Conservation (phyloP, 2,797 vertebrate species). For the Otolemur crassicaudatus region DNA sequence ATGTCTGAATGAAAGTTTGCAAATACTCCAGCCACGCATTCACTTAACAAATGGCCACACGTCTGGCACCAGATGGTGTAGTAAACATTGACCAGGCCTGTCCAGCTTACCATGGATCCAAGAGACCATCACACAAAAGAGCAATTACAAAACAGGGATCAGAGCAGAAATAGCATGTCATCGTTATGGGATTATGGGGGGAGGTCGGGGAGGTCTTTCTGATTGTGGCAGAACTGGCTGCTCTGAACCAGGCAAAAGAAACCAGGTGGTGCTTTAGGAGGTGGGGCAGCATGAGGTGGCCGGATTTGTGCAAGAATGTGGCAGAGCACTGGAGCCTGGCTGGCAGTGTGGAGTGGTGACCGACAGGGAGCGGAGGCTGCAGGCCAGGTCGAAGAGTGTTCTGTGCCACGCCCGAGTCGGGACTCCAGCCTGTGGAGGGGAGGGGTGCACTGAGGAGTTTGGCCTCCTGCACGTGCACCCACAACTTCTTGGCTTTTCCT, state of each 20-base stretch:
- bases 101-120: not conserved
- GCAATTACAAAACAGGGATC: not conserved
- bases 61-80: not conserved
- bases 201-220: not conserved
- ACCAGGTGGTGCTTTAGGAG: not conserved
- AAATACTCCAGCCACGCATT: not conserved
- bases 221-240: not conserved
- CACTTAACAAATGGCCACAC: not conserved
- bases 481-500: not conserved
- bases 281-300: not conserved
- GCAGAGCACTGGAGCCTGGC: not conserved
- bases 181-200: not conserved
- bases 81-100: not conserved
- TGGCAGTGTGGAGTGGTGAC: not conserved
- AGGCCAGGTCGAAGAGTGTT: rapidly evolving
- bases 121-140: not conserved
- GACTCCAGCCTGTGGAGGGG: not conserved
- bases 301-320: not conserved
- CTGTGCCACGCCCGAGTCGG: rapidly evolving
- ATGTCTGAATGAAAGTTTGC: not conserved
- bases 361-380: not conserved
- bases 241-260: not conserved
- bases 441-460: not conserved
- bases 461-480: not conserved
- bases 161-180: not conserved